Conservation (phyloP, 2,113 vertebrate species). For the Hippocampus abdominalis region DNA sequence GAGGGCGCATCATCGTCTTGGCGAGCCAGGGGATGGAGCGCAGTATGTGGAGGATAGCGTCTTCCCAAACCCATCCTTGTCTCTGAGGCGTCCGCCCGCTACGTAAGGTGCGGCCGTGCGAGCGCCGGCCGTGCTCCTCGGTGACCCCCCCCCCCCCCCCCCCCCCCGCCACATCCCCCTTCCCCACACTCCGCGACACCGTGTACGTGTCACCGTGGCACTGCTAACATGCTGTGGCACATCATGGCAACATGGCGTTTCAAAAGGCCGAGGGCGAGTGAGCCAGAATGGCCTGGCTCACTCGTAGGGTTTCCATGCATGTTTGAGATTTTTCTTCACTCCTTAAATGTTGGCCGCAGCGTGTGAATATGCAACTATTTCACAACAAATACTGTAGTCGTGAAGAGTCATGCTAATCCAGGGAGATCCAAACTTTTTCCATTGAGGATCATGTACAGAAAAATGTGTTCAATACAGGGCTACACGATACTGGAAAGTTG, state of each 20-base stretch:
- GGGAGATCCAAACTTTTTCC: neutral
- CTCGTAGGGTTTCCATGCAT: neutral
- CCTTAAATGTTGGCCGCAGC: neutral
- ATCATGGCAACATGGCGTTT: neutral
- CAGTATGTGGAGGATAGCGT: slow-evolving; percentile 17
- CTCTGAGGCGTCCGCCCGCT: slow-evolving; percentile 30
- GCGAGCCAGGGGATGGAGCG: slow-evolving; percentile 26
- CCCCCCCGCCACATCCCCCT: slow-evolving; percentile 18
- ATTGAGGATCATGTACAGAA: neutral
- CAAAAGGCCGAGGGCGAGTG: slow-evolving; percentile 25
- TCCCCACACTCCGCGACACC: slow-evolving; percentile 40
- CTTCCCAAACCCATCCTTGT: slow-evolving; percentile 1
- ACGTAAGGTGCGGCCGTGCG: slow-evolving; percentile 50
- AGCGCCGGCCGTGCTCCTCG: slow-evolving; percentile 45
- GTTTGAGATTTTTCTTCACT: neutral
- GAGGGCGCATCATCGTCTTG: slow-evolving; percentile 50
- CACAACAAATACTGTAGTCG: neutral
- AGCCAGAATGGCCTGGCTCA: neutral
- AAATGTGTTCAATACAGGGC: neutral
- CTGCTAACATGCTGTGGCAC: slow-evolving; percentile 60
- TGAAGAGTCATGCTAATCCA: neutral
- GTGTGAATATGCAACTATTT: neutral
- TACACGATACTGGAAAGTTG: too few species aligned
- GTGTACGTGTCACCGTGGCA: slow-evolving; percentile 43
- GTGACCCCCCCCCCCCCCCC: slow-evolving; percentile 43